Conservation (phyloP, 2,888 invertebrate species). For the Ophion costatus region DNA sequence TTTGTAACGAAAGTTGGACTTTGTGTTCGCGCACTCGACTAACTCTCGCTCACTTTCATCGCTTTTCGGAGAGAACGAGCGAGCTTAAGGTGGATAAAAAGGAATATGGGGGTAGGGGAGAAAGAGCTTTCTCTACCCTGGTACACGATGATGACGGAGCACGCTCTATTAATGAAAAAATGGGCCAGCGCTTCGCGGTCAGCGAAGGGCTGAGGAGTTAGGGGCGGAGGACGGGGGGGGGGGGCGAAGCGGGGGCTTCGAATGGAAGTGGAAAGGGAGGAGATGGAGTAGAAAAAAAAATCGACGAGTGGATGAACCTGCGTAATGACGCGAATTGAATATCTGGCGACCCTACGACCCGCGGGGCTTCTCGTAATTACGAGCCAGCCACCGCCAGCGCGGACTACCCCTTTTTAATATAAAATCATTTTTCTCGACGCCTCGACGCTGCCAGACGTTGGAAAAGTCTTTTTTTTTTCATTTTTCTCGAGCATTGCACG, state of each 20-base stretch:
- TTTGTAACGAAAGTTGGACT: too few species aligned
- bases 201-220: not conserved
- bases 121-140: conserved; percentile 8
- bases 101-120: not conserved
- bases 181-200: conserved; percentile 16
- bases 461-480: too few species aligned
- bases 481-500: too few species aligned
- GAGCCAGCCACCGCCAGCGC: not conserved
- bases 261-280: not conserved
- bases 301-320: conserved; percentile 15
- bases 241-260: not conserved
- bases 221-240: not conserved
- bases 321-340: conserved; percentile 59
- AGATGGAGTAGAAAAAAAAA: conserved; percentile 14
- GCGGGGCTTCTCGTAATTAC: conserved; percentile 53
- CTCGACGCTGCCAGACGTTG: too few species aligned
- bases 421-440: conserved; percentile 8
- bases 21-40: not conserved
- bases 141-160: conserved; percentile 5
- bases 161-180: conserved; percentile 49
- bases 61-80: not conserved
- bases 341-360: conserved; percentile 44
- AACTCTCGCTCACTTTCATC: not conserved
- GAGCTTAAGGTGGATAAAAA: not conserved
- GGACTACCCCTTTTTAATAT: conserved; percentile 14